Base-by-base conservation (phyloP, 2,797 vertebrate genomes). In the Catamblyrhynchus diadema region DNA sequence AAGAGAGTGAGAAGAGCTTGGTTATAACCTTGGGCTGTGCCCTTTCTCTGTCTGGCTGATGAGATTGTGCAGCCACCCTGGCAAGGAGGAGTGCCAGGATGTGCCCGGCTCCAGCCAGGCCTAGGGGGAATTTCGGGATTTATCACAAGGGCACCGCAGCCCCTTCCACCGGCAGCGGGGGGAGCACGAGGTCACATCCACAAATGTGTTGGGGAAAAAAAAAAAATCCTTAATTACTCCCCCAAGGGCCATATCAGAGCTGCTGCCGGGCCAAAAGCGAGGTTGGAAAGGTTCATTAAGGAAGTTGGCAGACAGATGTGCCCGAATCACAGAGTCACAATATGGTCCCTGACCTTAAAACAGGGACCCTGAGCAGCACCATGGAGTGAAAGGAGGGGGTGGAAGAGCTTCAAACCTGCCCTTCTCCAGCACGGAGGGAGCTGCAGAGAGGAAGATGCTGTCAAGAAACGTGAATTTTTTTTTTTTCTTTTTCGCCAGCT, bases 251-350 rank as follows among this genome's bases (percentile, higher is more conserved):
- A 51, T 69, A 62, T n/a, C 1, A 1, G 41, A 69, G 71, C 83
- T 56, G 35, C 62, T 2, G 32, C 7, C 33, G 27, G 19, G 81
- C 66, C 84, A 14, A 37, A 70, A 77, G 22, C 14, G 44, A 41
- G 88, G 60, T 37, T 2, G 39, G 56, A 79, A 69, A 33, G 22
- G 79, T 45, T 92, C 73, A 50, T 77, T 73, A 79, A 28, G 81
- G 95, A 88, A 89, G 53, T 8, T 70, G 85, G 87, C 45, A 48
- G 86, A 17, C 59, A 92, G 91, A 94, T 91, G 71, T 33, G 27
- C 32, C 39, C 12, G 3, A 69, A 37, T 41, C 50, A 16, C 27
- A 0, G 83, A 47, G 39, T 42, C 33, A 18, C 88, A 56, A 10
- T 37, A 7, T 16, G 81, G 42, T 91, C 88, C 62, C 71, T 92